A percentile compares a stretch with the other conserved stretches of the same genome.
phyloP scores from a whole-genome alignment of 2,888 invertebrate genomes.

The Cheilosia pagana region DNA sequence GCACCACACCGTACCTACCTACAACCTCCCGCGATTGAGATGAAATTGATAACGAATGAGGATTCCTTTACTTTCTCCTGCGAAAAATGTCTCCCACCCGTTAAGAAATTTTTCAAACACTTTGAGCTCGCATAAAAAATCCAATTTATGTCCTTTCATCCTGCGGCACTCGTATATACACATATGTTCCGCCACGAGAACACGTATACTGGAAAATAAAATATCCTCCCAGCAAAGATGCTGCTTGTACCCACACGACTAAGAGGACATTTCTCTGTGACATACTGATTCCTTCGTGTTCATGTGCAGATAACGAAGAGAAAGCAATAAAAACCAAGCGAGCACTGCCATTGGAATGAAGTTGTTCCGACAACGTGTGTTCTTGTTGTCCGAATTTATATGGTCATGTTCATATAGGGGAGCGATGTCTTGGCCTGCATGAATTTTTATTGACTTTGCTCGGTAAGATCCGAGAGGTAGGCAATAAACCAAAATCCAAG shows the following conservation, averaged over 20 bases:
- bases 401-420: constrained; percentile 31
- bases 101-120: constrained; percentile 60
- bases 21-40: constrained; percentile 45
- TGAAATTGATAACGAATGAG: constrained; percentile 64
- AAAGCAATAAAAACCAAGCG: constrained; percentile 66
- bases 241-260: constrained; percentile 43
- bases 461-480: constrained; percentile 3
- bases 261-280: constrained; percentile 67
- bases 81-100: constrained; percentile 37
- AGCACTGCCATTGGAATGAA: constrained; percentile 51
- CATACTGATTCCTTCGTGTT: constrained; percentile 71
- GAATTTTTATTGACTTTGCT: constrained; percentile 61
- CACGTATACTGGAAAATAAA: constrained; percentile 70
- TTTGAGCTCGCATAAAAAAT: constrained; percentile 40
- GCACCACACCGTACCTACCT: constrained; percentile 17
- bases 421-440: constrained; percentile 40
- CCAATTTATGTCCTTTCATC: constrained; percentile 69
- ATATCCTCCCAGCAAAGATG: constrained; percentile 58
- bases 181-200: constrained; percentile 54
- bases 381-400: constrained; percentile 67
- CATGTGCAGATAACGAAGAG: constrained; percentile 63
- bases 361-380: constrained; percentile 65
- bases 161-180: constrained; percentile 12
- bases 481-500: constrained; percentile 59
- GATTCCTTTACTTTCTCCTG: constrained; percentile 52